Conservation (phyloP, 2,797 vertebrate genomes). For the Eulemur rubriventer region DNA sequence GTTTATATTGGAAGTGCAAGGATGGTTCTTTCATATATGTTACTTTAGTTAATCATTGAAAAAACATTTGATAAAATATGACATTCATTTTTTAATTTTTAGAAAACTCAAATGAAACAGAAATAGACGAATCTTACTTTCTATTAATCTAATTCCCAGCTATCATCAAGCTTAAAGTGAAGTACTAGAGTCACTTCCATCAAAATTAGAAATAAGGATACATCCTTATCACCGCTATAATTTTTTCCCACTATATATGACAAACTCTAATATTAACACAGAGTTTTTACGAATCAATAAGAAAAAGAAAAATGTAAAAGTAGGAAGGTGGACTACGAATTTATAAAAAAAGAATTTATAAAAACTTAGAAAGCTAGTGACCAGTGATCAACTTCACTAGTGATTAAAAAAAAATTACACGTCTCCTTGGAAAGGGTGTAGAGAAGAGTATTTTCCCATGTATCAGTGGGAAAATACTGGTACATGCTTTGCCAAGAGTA, state of each 20-base stretch:
- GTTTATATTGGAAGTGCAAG: not conserved
- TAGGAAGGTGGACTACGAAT: not conserved
- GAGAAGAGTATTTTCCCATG: not conserved
- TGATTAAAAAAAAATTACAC: not conserved
- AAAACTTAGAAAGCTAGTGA: not conserved
- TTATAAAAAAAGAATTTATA: not conserved
- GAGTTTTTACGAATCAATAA: not conserved
- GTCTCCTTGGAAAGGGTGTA: not conserved
- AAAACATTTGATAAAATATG: constrained; percentile 35
- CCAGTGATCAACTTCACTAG: not conserved
- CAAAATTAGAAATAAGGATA: not conserved
- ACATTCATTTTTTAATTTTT: not conserved
- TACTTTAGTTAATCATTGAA: not conserved
- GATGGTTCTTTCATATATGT: not conserved
- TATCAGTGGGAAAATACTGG: not conserved
- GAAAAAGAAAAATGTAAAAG: not conserved
- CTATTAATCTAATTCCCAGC: not conserved
- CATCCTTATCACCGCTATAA: not conserved
- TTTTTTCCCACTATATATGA: not conserved
- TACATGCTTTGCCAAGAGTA: not conserved
- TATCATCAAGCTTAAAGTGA: not conserved
- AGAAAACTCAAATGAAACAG: not conserved
- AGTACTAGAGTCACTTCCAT: not conserved
- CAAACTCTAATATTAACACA: not conserved
- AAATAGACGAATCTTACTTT: not conserved